phyloP scores from a whole-genome alignment of 2,113 vertebrate species.

The human (Homo sapiens) region DNA sequence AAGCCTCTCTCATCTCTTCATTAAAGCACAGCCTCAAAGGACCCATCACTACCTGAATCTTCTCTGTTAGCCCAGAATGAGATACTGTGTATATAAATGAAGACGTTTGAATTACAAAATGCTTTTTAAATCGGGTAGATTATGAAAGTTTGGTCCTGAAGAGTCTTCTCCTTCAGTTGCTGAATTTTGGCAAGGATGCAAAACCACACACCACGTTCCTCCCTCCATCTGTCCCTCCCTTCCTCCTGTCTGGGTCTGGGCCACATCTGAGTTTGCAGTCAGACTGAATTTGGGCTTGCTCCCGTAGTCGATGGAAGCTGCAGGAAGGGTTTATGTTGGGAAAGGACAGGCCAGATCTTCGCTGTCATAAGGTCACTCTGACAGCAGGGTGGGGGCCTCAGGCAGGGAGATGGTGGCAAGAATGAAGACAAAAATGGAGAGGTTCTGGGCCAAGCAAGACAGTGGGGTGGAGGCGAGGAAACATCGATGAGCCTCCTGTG shows the following conservation, averaged over 20 bases:
- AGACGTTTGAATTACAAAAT: conserved; percentile 64
- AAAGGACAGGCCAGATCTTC: background rate
- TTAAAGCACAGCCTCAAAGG: conserved; percentile 69
- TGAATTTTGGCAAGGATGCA: background rate
- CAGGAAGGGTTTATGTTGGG: background rate
- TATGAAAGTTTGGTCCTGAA: background rate
- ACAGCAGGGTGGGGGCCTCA: background rate
- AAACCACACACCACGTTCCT: background rate
- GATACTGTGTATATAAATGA: conserved; percentile 47
- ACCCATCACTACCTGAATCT: conserved; percentile 59
- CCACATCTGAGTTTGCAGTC: background rate
- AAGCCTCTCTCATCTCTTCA: conserved; percentile 69
- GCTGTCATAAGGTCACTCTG: background rate
- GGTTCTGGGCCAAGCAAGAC: fast-evolving
- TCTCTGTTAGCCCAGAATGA: conserved; percentile 48
- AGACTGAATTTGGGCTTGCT: background rate
- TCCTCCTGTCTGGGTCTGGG: background rate
- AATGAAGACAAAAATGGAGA: background rate
- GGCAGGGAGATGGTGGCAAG: background rate
- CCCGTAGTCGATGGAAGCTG: background rate
- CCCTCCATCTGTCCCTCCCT: background rate
- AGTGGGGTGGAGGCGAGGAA: background rate
- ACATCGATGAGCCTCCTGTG: fast-evolving
- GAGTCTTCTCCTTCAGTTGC: background rate
- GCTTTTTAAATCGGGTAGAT: conserved; percentile 51